Evolutionary conservation across 2,888 invertebrate genomes (phyloP).

Genomic region (Latrodectus hesperus): DNA sequence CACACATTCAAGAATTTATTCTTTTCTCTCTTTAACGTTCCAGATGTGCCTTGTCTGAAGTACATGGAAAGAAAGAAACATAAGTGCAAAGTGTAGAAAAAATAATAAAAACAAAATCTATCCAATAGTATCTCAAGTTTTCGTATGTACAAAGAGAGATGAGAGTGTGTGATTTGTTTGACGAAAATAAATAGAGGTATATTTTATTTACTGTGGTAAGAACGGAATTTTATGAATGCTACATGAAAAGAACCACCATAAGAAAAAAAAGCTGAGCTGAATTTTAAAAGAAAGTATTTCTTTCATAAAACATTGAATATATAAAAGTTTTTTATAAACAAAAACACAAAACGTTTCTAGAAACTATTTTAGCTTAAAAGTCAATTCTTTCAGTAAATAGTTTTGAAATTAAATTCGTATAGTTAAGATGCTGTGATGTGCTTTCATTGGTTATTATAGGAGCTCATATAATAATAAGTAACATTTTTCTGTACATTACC

Average conservation of each 20-base stretch:
- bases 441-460: no score
- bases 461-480: no score
- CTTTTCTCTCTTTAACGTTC: neutral
- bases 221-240: neutral
- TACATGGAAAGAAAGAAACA: neutral
- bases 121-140: neutral
- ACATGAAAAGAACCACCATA: neutral
- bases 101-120: neutral
- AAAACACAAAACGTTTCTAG: neutral
- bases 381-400: neutral
- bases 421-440: no score
- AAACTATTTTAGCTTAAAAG: neutral
- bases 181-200: neutral
- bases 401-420: neutral
- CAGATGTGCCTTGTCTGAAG: neutral
- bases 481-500: no score
- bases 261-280: neutral
- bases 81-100: neutral
- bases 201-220: conserved; percentile 5
- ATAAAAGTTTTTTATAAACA: neutral
- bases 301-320: neutral
- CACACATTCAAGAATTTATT: neutral
- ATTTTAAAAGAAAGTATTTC: neutral
- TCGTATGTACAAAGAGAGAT: neutral
- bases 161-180: neutral